Conservation (phyloP, 2,797 vertebrate species). For the Anguilla anguilla region DNA sequence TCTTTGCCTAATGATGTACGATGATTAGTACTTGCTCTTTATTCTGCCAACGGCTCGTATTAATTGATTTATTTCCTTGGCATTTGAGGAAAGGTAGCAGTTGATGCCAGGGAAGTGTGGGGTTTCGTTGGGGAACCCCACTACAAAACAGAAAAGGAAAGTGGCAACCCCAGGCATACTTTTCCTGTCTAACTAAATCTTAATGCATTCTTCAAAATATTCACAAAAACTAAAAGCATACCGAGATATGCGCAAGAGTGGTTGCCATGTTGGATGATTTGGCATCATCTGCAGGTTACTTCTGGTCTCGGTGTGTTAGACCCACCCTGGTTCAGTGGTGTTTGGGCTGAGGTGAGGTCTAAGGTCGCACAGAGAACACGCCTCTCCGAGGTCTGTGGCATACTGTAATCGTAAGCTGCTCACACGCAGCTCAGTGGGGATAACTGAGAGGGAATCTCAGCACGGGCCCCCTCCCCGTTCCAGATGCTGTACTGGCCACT, state of each 20-base stretch:
- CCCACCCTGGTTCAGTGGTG: background rate
- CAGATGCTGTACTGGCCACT: constrained; percentile 72
- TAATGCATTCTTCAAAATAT: background rate
- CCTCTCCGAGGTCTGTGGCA: constrained; percentile 28
- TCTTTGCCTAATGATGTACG: constrained; percentile 86
- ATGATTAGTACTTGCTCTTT: constrained; percentile 78
- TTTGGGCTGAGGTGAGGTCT: constrained; percentile 21
- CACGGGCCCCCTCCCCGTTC: constrained; percentile 29
- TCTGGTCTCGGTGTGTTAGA: background rate
- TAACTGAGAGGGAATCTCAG: constrained; percentile 6
- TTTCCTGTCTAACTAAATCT: background rate
- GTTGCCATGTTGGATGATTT: background rate
- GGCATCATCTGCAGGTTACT: background rate
- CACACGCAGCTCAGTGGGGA: background rate
- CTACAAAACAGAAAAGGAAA: constrained; percentile 45
- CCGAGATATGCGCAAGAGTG: background rate
- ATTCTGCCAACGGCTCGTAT: constrained; percentile 71
- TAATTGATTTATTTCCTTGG: constrained; percentile 68
- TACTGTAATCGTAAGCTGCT: constrained; percentile 17
- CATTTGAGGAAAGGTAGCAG: constrained; percentile 61
- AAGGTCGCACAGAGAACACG: constrained; percentile 21
- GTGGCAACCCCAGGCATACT: background rate
- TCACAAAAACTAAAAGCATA: background rate
- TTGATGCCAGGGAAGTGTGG: constrained; percentile 40
- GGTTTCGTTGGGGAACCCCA: constrained; percentile 50